Evolutionary conservation across 2,113 vertebrate genomes (phyloP).

Genomic region (Peromyscus polionotus): DNA sequence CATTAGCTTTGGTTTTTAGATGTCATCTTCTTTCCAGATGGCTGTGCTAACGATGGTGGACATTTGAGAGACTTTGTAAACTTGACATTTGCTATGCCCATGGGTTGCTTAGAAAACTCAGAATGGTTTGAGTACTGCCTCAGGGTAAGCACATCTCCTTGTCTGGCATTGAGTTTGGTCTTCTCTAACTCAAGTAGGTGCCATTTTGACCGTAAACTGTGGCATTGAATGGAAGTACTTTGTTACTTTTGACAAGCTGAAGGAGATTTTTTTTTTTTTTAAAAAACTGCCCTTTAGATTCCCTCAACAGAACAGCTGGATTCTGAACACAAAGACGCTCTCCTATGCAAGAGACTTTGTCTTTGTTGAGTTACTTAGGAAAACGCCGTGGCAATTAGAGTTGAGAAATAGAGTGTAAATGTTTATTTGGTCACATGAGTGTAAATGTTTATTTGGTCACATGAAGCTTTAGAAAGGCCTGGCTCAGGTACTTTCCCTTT

Average conservation of each 20-base stretch:
- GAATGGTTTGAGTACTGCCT: not conserved
- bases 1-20: not conserved
- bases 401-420: slow-evolving; percentile 32
- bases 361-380: slow-evolving; percentile 8
- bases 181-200: not conserved
- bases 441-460: slow-evolving; percentile 45
- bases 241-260: slow-evolving; percentile 1
- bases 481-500: slow-evolving; percentile 26
- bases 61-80: not conserved
- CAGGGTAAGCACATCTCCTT: not conserved
- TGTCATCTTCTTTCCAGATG: not conserved
- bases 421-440: slow-evolving; percentile 27
- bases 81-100: slow-evolving; percentile 1
- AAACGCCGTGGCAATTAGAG: not conserved
- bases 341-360: not conserved
- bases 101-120: not conserved
- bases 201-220: not conserved
- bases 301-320: not conserved
- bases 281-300: not conserved
- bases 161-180: slow-evolving; percentile 21
- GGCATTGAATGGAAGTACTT: not conserved
- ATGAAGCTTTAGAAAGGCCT: slow-evolving; percentile 17
- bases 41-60: not conserved
- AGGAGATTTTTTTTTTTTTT: not conserved
- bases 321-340: not conserved